These are phyloP conservation scores for Gallinago media DNA, from an alignment of 2,113 vertebrate genomes.

Conservation along the genomic window DNA sequence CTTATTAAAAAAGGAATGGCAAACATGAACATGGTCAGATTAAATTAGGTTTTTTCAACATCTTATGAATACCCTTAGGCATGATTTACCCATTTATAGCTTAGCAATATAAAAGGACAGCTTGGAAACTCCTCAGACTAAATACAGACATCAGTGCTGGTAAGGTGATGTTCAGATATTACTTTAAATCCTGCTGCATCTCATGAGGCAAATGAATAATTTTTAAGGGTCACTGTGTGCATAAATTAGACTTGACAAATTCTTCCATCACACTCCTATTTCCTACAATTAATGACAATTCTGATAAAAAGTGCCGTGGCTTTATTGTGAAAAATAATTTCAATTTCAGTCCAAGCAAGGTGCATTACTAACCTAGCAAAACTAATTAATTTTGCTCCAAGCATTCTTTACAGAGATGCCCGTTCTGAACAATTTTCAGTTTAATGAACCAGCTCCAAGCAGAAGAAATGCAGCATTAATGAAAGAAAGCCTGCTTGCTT, in stretches of 20 bases:
- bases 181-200: not conserved
- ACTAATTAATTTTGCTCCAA: conserved; percentile 56
- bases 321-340: conserved; percentile 35
- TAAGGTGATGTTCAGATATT: not conserved
- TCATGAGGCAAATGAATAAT: not conserved
- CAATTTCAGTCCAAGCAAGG: not conserved
- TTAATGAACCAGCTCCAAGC: conserved; percentile 40
- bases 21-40: not conserved
- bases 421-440: conserved; percentile 31
- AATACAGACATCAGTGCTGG: not conserved
- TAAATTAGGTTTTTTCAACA: not conserved
- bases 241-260: conserved; percentile 14
- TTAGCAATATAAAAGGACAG: not conserved
- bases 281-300: conserved; percentile 15
- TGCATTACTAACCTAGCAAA: conserved; percentile 31
- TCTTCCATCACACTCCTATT: not conserved
- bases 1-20: not conserved
- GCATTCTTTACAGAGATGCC: conserved; percentile 12
- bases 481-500: not conserved
- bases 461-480: conserved; percentile 2
- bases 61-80: not conserved
- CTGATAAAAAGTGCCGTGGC: not conserved
- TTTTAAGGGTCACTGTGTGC: not conserved
- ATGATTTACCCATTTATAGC: not conserved
- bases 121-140: not conserved